Evolutionary conservation across 2,888 invertebrate genomes (phyloP), one percentile per base, ranked within the genome.

Genomic region (Nomada ferruginata): DNA sequence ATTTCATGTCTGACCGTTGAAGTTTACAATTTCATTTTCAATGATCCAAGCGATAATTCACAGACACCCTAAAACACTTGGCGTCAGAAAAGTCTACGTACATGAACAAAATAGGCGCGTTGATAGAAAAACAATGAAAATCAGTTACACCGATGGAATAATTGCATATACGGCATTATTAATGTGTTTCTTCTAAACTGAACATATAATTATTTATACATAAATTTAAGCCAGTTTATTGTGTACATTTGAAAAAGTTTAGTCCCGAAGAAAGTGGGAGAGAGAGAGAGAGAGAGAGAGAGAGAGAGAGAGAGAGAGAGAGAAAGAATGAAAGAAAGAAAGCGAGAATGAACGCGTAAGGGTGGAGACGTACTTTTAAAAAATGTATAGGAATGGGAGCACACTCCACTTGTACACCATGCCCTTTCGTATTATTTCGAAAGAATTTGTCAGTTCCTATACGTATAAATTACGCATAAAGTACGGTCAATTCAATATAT

Each of bases 361-460:
- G 64, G 10, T 59, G 64, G 69, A 80, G 65, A 80, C 74, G 64
- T 79, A 85, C 64, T 83, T 88, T 84, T 80, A 85, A 85, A 86
- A 55, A 88, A 85, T 90, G 86, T 90, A 89, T 84, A 89, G 89
- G 84, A 87, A 84, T 77, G 80, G 47, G 60, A 82, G 66, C 85
- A 81, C 73, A 82, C 85, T 89, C 85, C 78, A 81, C 79, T 88
- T 85, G 79, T 77, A 82, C 77, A 80, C 82, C 83, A 36, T 82
- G 73, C 60, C 61, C 80, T 87, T 85, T 85, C 83, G 76, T 83
- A 83, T 81, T 74, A 73, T 84, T 83, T 88, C 77, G 71, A 83
- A 82, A 79, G 77, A 76, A 87, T 84, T 82, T 76, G 79, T 89
- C 84, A 87, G 89, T 87, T 89, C 87, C 89, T 87, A 87, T 84